A percentile compares a stretch with the other conserved stretches of the same genome.
Evolutionary conservation across 2,113 vertebrate species (phyloP).

Genomic region (Mola mola): DNA sequence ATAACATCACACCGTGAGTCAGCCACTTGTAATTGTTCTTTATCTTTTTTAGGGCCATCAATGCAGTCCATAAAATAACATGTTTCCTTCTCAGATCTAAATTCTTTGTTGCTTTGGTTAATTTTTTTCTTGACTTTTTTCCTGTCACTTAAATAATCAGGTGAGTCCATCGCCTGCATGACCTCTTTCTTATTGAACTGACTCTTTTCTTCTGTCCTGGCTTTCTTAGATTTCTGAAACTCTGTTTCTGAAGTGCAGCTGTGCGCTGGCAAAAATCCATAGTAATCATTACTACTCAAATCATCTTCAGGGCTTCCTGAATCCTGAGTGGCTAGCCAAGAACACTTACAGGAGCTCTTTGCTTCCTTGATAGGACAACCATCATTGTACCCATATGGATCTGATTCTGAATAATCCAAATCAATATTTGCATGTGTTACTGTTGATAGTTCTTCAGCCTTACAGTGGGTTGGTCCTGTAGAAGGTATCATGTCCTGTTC

Average conservation of each 20-base stretch:
- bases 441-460: not conserved
- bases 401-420: not conserved
- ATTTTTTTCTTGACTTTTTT: constrained; percentile 14
- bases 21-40: not conserved
- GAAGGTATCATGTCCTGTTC: not conserved
- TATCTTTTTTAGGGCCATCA: not conserved
- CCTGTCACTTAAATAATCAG: constrained; percentile 1
- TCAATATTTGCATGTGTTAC: not conserved
- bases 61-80: not conserved
- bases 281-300: not conserved
- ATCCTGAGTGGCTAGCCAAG: constrained; percentile 15
- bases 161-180: not conserved
- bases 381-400: not conserved
- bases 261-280: constrained; percentile 5
- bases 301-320: not conserved
- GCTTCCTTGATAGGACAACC: not conserved
- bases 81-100: not conserved
- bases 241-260: not conserved
- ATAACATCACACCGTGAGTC: not conserved
- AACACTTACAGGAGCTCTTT: constrained; percentile 28
- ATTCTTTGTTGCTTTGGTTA: not conserved
- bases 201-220: constrained; percentile 16
- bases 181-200: constrained; percentile 42
- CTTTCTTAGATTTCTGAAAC: constrained; percentile 54
- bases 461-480: not conserved